phyloP scores from a whole-genome alignment of 2,888 invertebrate genomes.

The Pristionchus arcanus region DNA sequence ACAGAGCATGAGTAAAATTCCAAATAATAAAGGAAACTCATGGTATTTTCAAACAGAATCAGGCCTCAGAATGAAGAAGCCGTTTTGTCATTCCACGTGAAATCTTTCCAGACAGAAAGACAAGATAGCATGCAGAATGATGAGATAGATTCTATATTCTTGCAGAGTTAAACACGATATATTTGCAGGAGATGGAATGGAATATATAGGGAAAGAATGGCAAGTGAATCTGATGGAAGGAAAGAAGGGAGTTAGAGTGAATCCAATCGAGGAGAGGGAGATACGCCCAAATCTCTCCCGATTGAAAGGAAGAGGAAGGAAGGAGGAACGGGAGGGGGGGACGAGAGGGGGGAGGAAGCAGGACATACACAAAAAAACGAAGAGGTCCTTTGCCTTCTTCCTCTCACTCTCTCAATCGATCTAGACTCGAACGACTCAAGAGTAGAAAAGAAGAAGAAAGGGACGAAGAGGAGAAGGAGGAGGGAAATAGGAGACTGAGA shows the following conservation, averaged over 20 bases:
- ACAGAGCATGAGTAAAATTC: background rate
- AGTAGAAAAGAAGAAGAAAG: background rate
- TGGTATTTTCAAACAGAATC: too few relatives aligned
- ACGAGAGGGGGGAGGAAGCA: background rate
- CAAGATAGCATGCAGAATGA: too few relatives aligned
- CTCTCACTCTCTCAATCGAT: conserved; percentile 13
- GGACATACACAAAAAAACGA: conserved; percentile 19
- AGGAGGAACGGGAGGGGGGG: background rate
- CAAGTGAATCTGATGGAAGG: background rate
- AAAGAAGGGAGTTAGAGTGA: background rate
- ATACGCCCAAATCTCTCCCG: background rate
- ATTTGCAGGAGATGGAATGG: too few relatives aligned
- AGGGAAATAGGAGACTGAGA: background rate
- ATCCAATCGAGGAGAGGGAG: background rate
- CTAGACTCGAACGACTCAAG: conserved; percentile 21
- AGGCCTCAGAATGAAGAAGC: too few relatives aligned
- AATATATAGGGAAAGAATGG: background rate
- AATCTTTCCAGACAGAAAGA: too few relatives aligned
- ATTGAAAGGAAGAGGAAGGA: background rate
- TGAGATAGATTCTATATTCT: too few relatives aligned
- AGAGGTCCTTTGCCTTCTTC: background rate
- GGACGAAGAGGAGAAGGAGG: background rate
- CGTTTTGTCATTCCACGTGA: too few relatives aligned
- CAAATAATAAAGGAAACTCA: too few relatives aligned
- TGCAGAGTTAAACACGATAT: too few relatives aligned